These are phyloP conservation scores for Orthosia cruda DNA, from an alignment of 2,888 invertebrate species.

Conservation along the genomic window DNA sequence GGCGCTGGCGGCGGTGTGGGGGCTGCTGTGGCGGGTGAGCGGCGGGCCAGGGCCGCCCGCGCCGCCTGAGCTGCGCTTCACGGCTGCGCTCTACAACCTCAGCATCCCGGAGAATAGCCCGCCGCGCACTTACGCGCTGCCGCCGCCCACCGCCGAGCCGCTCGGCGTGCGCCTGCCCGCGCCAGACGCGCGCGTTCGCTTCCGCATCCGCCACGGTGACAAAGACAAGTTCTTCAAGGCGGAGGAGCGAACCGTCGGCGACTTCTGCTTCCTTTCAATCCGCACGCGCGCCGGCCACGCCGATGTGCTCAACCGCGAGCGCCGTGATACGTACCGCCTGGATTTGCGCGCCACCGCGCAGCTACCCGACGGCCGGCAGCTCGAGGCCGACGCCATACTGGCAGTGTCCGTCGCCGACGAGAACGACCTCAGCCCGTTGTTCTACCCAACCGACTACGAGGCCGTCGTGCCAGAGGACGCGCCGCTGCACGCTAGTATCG, in stretches of 20 bases:
- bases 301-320: constrained; percentile 98
- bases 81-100: constrained; percentile 95
- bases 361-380: constrained; percentile 91
- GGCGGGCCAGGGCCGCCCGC: constrained; percentile 87
- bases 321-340: constrained; percentile 96
- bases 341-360: constrained; percentile 93
- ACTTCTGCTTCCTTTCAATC: constrained; percentile 98
- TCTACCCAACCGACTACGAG: constrained; percentile 97
- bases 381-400: constrained; percentile 94
- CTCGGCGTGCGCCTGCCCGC: constrained; percentile 94
- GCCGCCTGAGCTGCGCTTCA: constrained; percentile 93
- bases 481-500: constrained; percentile 95
- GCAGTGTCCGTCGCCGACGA: constrained; percentile 95
- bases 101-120: constrained; percentile 98
- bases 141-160: constrained; percentile 94
- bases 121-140: constrained; percentile 96
- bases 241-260: constrained; percentile 97
- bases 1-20: constrained; percentile 58
- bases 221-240: constrained; percentile 98
- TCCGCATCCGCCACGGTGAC: constrained; percentile 97
- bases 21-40: constrained; percentile 72
- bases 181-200: constrained; percentile 93
- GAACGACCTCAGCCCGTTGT: constrained; percentile 98
- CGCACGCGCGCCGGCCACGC: constrained; percentile 97
- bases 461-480: constrained; percentile 97